Percentiles rank a stretch among this genome's conserved stretches.
phyloP scores from a whole-genome alignment of 2,888 invertebrate genomes.

The Spilosoma lubricipeda region DNA sequence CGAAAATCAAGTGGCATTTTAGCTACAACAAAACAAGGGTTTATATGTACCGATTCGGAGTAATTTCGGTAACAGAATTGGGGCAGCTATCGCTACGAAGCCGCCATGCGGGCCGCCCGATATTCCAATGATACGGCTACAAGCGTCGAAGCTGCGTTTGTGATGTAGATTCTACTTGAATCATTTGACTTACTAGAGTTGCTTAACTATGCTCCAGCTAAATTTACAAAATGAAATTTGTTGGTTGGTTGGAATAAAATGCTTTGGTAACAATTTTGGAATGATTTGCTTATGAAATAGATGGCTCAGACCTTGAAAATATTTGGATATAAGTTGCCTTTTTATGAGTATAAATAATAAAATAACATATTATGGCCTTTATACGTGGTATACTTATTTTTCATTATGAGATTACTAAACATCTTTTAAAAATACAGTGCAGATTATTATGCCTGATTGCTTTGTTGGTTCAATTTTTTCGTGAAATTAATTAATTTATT shows the following conservation, averaged over 20 bases:
- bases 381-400: no score
- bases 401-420: no score
- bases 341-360: no score
- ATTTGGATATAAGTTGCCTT: no score
- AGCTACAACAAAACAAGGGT: constrained; percentile 42
- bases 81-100: constrained; percentile 60
- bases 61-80: constrained; percentile 68
- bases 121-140: constrained; percentile 69
- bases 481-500: no score
- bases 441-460: no score
- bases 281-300: not conserved
- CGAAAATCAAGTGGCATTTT: constrained; percentile 17
- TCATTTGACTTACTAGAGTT: not conserved
- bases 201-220: not conserved
- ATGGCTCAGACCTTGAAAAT: not conserved
- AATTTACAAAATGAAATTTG: not conserved
- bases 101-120: constrained; percentile 69
- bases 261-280: not conserved
- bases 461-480: no score
- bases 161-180: constrained; percentile 23
- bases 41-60: constrained; percentile 48
- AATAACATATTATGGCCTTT: no score
- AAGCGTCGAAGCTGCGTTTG: constrained; percentile 51
- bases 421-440: no score
- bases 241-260: not conserved